Evolutionary conservation across 2,888 invertebrate species (phyloP).

Genomic region (Hetaerina titia): DNA sequence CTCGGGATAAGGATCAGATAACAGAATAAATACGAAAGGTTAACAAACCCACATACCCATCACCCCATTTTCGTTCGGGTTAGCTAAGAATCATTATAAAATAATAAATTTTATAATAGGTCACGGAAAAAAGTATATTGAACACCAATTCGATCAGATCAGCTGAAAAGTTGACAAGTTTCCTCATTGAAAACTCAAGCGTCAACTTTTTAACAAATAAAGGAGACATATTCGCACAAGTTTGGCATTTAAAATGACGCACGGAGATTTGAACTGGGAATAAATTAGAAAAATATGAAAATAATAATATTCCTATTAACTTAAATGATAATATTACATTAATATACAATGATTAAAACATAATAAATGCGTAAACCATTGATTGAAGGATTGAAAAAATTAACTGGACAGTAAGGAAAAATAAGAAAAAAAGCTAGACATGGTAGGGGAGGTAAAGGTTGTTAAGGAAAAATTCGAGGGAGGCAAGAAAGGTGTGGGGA

Average conservation of each 20-base stretch:
- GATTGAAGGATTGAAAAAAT: neutral
- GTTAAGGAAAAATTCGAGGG: neutral
- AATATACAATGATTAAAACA: no score
- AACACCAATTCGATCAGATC: neutral
- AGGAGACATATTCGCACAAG: no score
- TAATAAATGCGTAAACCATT: neutral
- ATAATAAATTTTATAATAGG: no score
- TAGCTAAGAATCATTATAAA: no score
- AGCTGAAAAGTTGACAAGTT: neutral
- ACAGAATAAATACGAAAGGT: neutral
- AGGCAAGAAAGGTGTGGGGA: neutral
- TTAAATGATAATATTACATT: no score
- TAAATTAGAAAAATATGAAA: no score
- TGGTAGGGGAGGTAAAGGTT: constrained; percentile 11
- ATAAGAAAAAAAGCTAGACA: neutral
- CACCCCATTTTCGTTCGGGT: no score
- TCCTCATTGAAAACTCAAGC: neutral
- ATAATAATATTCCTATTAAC: no score
- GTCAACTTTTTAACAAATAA: no score
- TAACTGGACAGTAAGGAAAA: neutral
- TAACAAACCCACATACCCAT: neutral
- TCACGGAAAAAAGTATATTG: no score
- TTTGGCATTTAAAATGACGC: no score
- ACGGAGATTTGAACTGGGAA: no score
- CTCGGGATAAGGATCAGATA: neutral